Percentiles rank a stretch among this genome's conserved stretches.
These are phyloP conservation scores for Clarias laeviceps DNA, from an alignment of 2,797 vertebrate genomes.

Conservation along the genomic window DNA sequence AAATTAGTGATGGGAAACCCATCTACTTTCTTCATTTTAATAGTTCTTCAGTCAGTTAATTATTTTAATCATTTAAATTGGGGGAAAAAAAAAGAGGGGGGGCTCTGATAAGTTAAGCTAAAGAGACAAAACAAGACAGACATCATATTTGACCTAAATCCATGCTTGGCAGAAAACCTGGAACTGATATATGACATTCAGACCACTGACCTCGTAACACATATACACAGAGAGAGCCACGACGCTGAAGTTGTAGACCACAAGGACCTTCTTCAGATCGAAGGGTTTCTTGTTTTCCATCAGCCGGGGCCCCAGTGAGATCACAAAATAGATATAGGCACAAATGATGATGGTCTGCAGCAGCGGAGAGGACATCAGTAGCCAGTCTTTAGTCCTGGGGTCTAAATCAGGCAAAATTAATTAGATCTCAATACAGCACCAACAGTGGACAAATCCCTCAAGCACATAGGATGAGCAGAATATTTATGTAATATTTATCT, in stretches of 20 bases:
- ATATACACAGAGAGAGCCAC: slow-evolving; percentile 92
- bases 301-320: slow-evolving; percentile 85
- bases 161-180: not conserved
- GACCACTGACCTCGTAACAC: slow-evolving; percentile 84
- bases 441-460: not conserved
- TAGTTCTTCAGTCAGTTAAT: not conserved
- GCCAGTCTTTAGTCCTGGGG: slow-evolving; percentile 83
- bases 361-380: slow-evolving; percentile 90
- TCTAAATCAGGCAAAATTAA: slow-evolving; percentile 71
- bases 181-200: not conserved
- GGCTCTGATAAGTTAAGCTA: not conserved
- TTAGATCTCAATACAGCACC: slow-evolving; percentile 17
- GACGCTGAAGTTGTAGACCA: slow-evolving; percentile 87
- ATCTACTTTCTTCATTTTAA: not conserved
- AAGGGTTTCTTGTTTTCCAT: slow-evolving; percentile 97
- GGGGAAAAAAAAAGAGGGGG: too few species aligned
- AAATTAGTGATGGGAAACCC: not conserved
- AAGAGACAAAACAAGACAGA: not conserved
- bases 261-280: slow-evolving; percentile 85
- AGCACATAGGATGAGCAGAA: not conserved
- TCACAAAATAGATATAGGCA: slow-evolving; percentile 90
- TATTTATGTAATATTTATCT: not conserved
- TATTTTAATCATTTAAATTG: not conserved
- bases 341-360: slow-evolving; percentile 85
- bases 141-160: not conserved